Evolutionary conservation across 2,888 invertebrate genomes (phyloP).

Genomic region (Pollenia angustigena): DNA sequence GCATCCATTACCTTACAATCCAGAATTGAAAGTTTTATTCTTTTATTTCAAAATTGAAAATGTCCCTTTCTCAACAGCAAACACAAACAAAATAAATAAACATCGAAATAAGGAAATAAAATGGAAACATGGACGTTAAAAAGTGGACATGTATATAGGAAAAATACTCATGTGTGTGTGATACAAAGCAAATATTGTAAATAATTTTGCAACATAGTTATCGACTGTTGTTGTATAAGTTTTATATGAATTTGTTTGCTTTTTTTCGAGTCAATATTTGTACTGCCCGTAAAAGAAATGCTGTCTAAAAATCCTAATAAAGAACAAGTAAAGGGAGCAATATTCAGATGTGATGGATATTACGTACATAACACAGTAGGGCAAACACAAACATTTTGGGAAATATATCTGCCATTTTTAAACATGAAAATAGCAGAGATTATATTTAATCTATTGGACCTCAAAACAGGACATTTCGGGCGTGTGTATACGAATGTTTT

Average conservation of each 20-base stretch:
- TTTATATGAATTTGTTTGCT: slow-evolving; percentile 1
- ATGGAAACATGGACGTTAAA: not conserved
- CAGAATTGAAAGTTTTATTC: slow-evolving; percentile 25
- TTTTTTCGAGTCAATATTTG: slow-evolving; percentile 47
- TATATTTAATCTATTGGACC: no score
- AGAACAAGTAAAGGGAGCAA: slow-evolving; percentile 3
- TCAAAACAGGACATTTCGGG: no score
- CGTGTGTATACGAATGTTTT: no score
- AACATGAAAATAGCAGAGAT: no score
- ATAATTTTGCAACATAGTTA: slow-evolving; percentile 60
- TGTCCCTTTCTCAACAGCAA: slow-evolving; percentile 31
- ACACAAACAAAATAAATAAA: slow-evolving; percentile 6
- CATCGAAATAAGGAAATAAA: slow-evolving; percentile 20
- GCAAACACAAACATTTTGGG: no score
- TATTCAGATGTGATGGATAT: slow-evolving; percentile 6
- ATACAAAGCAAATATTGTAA: slow-evolving; percentile 40
- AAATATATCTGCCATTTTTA: no score
- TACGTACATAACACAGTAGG: slow-evolving; percentile 19
- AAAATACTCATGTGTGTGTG: not conserved
- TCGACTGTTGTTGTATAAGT: slow-evolving; percentile 27
- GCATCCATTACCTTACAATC: slow-evolving; percentile 32
- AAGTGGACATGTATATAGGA: not conserved
- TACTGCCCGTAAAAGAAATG: slow-evolving; percentile 48
- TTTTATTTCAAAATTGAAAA: slow-evolving; percentile 45
- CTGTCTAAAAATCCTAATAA: slow-evolving; percentile 50